Percentiles rank a stretch among this genome's conserved stretches.
These are phyloP conservation scores for Corythaeola cristata DNA, from an alignment of 2,113 vertebrate genomes.

Conservation along the genomic window DNA sequence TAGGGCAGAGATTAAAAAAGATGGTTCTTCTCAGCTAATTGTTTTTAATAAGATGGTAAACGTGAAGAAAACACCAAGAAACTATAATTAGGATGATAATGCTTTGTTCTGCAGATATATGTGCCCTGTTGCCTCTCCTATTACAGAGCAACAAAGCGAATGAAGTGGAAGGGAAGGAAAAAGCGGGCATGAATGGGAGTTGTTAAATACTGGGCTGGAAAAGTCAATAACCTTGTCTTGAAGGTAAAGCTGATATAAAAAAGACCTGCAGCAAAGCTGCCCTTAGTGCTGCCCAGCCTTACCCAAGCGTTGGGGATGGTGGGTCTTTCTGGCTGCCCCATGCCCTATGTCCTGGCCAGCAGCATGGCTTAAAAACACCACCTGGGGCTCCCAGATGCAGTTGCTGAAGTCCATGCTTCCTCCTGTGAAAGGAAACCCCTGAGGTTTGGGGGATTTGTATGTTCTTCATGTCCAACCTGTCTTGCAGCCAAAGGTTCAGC, in stretches of 20 bases:
- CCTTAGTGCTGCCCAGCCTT: neutral
- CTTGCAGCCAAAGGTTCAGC: neutral
- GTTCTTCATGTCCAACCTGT: neutral
- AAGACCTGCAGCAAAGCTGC: neutral
- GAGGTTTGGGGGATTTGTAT: neutral
- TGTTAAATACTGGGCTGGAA: slow-evolving; percentile 33
- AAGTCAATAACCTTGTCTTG: slow-evolving; percentile 43
- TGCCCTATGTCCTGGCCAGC: rapidly evolving
- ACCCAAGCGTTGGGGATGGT: neutral
- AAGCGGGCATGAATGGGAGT: neutral
- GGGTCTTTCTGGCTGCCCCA: neutral
- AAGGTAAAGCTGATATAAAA: slow-evolving; percentile 13
- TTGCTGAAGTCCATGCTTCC: neutral
- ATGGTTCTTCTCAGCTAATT: slow-evolving; percentile 69
- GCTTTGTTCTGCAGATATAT: slow-evolving; percentile 69
- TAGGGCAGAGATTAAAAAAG: slow-evolving; percentile 68
- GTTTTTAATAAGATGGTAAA: slow-evolving; percentile 75
- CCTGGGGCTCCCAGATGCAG: neutral
- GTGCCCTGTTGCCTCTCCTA: slow-evolving; percentile 49
- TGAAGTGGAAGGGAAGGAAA: neutral
- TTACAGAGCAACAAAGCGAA: slow-evolving; percentile 57
- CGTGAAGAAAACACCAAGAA: slow-evolving; percentile 71
- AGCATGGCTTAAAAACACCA: rapidly evolving
- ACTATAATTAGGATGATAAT: slow-evolving; percentile 73
- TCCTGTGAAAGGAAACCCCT: neutral